Evolutionary conservation across 2,113 vertebrate genomes (phyloP).

Genomic region (Dasyprocta punctata): DNA sequence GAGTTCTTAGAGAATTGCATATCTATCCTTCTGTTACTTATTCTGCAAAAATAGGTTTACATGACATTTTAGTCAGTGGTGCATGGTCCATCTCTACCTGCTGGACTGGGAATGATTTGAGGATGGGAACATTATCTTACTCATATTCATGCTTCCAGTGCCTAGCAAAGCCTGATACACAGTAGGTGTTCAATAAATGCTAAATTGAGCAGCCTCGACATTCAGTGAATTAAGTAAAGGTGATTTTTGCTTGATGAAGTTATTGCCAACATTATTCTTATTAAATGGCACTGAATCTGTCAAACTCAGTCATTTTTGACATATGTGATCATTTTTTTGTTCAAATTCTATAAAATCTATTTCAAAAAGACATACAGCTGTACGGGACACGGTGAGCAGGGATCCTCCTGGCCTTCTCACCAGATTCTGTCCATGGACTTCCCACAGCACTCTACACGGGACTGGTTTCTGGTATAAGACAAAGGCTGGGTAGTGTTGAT

Average conservation of each 20-base stretch:
- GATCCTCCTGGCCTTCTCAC: background rate
- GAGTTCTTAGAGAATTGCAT: background rate
- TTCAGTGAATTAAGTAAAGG: constrained; percentile 56
- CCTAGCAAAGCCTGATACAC: background rate
- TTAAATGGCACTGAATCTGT: constrained; percentile 38
- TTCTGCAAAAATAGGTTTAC: background rate
- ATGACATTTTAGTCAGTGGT: background rate
- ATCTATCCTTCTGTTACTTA: background rate
- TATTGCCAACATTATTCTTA: constrained; percentile 51
- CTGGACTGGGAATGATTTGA: background rate
- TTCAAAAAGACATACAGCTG: background rate
- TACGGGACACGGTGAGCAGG: background rate
- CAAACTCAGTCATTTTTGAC: constrained; percentile 45
- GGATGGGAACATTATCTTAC: background rate
- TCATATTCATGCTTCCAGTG: background rate
- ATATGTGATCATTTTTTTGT: constrained; percentile 50
- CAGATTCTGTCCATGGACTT: background rate
- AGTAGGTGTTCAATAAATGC: constrained; percentile 36
- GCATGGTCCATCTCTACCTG: background rate
- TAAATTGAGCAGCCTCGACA: background rate
- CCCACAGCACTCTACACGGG: background rate
- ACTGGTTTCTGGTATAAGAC: background rate
- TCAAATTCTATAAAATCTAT: constrained; percentile 33
- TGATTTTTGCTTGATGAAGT: constrained; percentile 63
- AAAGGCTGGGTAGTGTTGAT: background rate